Base-by-base conservation (phyloP, 1,140 invertebrate species). In the Coptotermes formosanus region DNA sequence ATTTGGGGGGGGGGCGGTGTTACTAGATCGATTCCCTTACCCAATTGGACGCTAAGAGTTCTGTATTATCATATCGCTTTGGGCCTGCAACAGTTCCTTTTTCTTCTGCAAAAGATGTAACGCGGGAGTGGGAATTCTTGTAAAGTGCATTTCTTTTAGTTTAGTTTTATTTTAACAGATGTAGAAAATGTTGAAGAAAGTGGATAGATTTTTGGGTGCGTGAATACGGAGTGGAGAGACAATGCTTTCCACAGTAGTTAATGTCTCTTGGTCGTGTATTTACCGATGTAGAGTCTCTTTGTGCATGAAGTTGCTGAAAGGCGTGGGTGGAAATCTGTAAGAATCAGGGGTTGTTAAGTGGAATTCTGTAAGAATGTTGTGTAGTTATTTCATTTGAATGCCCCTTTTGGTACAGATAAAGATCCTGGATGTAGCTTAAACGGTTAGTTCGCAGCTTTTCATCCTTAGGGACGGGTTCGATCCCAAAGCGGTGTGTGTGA, bases 31-130 rank as follows among this genome's bases (percentile, higher is more conserved):
- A 75, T 75, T n/a, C 25, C n/a, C 25, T n/a, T 75, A 75, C 64
- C 30, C 64, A 75, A 75, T 75, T n/a, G 64, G 64, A n/a, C 64
- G n/a, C 64, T 75, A 75, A 75, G 64, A 30, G 64, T 75, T 75
- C 4, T 75, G 64, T 75, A 75, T 64, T 75, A 75, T 75, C 25
- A 30, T 19, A 8, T 30, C 64, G 64, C 64, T 75, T 75, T 14
- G 64, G n/a, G 64, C 64, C 64, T 75, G 64, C 25, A 30, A 25
- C 25, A 7, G 16, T 16, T 64, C 55, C 55, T 16, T n/a, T 30
- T 30, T 75, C 14, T 75, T 75, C 64, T 75, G n/a, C 9, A 8
- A 12, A 64, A 25, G n/a, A 75, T 30, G 25, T 30, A 25, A 30
- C 25, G 64, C 64, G 64, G n/a, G 25, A 30, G 64, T 30, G n/a